phyloP scores from a whole-genome alignment of 2,797 vertebrate species.

The Hyperoplus immaculatus region DNA sequence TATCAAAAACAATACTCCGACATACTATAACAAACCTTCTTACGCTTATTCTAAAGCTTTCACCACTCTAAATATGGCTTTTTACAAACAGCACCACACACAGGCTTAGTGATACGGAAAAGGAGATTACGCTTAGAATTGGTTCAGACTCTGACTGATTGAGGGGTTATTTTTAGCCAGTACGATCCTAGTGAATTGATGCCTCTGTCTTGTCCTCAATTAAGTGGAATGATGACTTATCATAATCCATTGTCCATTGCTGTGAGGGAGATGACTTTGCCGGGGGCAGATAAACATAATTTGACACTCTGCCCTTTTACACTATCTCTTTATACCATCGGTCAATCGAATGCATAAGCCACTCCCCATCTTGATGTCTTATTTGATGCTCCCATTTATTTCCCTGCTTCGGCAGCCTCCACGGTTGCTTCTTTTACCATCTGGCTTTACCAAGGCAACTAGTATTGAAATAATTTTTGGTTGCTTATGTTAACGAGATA shows the following conservation, averaged over 20 bases:
- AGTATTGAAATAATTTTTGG: background rate
- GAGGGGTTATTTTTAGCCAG: slow-evolving; percentile 57
- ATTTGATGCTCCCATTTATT: slow-evolving; percentile 13
- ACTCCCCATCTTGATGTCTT: slow-evolving; percentile 17
- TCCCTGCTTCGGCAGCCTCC: background rate
- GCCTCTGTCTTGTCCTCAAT: slow-evolving; percentile 64
- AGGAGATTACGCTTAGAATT: slow-evolving; percentile 6
- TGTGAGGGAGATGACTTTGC: slow-evolving; percentile 54
- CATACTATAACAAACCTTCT: background rate
- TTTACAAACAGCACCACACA: slow-evolving; percentile 22
- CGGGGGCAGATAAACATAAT: slow-evolving; percentile 50
- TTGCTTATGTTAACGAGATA: background rate
- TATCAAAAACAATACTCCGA: background rate
- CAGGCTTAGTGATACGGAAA: slow-evolving; percentile 7
- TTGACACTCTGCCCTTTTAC: slow-evolving; percentile 35
- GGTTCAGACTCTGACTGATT: slow-evolving; percentile 31
- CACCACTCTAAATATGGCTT: slow-evolving; percentile 2
- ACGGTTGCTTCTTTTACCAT: background rate
- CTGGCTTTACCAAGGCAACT: background rate
- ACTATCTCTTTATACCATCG: slow-evolving; percentile 42
- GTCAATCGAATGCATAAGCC: slow-evolving; percentile 25
- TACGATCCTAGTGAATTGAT: slow-evolving; percentile 21
- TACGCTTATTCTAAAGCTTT: slow-evolving; percentile 2
- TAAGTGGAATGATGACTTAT: slow-evolving; percentile 72
- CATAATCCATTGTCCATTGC: slow-evolving; percentile 60